Percentiles rank a stretch among this genome's conserved stretches.
phyloP scores from a whole-genome alignment of 2,113 vertebrate genomes.

The Vulpes lagopus region DNA sequence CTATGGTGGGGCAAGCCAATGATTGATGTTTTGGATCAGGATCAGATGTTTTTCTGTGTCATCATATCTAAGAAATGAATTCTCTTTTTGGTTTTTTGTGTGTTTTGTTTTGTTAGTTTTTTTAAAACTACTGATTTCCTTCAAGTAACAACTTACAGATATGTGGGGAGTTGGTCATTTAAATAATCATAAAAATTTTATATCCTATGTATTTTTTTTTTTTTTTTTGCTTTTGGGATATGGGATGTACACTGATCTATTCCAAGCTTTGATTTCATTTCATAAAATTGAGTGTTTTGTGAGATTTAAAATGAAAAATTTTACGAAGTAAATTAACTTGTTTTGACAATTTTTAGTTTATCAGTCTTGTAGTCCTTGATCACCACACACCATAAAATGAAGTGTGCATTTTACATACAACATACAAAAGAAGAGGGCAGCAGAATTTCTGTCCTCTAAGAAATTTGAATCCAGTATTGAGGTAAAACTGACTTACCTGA shows the following conservation, averaged over 20 bases:
- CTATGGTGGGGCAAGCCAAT: neutral
- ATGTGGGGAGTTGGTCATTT: neutral
- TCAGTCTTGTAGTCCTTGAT: neutral
- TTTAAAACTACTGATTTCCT: slow-evolving; percentile 29
- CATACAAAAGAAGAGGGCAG: neutral
- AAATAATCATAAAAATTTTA: neutral
- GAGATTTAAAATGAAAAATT: slow-evolving; percentile 38
- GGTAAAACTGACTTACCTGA: neutral
- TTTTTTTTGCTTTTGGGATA: slow-evolving; percentile 22
- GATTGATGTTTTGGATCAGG: slow-evolving; percentile 4
- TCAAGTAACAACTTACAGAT: neutral
- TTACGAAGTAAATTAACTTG: neutral
- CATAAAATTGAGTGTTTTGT: slow-evolving; percentile 39
- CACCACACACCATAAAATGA: neutral
- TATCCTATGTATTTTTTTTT: neutral
- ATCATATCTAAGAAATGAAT: neutral
- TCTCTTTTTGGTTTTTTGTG: neutral
- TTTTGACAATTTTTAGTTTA: slow-evolving; percentile 44
- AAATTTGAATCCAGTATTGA: slow-evolving; percentile 2
- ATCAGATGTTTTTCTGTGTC: slow-evolving; percentile 17
- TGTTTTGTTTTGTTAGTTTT: neutral
- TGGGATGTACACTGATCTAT: neutral
- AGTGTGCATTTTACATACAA: neutral
- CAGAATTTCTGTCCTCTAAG: neutral
- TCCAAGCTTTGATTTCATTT: slow-evolving; percentile 44